Evolutionary conservation across 2,888 invertebrate species (phyloP), one percentile per base, ranked within the genome.

Genomic region (Coenonympha arcania): DNA sequence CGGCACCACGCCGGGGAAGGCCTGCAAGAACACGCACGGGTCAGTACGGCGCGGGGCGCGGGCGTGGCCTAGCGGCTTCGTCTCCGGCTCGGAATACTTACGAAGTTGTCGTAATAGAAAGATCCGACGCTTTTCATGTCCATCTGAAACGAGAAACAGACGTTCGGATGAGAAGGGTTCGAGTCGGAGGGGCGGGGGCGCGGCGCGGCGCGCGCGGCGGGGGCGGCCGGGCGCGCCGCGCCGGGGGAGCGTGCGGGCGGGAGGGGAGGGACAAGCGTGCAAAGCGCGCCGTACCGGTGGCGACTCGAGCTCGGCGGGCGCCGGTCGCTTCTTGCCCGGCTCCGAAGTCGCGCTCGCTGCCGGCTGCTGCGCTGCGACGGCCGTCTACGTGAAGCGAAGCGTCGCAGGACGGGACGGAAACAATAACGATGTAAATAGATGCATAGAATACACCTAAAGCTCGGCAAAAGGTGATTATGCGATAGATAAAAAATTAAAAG

Each of bases 51-150:
- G 41, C 50, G 31, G 42, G 33, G 28, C n/a, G 31, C 46, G 31
- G 13, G 19, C 11, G 34, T 11, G 24, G 42, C 19, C 30, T 36
- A 30, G 15, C 11, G 8, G 40, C 48, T 16, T n/a, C 13, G 18
- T 11, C 5, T 33, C 45, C 57, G 50, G 28, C 18, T n/a, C 9
- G 58, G 62, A n/a, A 88, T 92, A 95, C 95, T 95, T 93, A 95
- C 95, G 91, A 95, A 95, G 90, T 94, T 95, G 89, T 95, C 95
- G 90, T 95, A 95, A 92, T 95, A 95, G 93, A 94, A 94, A 86
- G 94, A 94, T 88, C 95, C 95, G 90, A 95, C 93, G 89, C 94
- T 93, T 92, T 95, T 95, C 92, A 95, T 93, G 90, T 95, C 95
- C 95, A 95, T 95, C 95, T 95, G 93, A 89, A 93, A 93, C 85